These are phyloP conservation scores for Sprattus sprattus DNA, from an alignment of 2,113 vertebrate species.

Conservation along the genomic window DNA sequence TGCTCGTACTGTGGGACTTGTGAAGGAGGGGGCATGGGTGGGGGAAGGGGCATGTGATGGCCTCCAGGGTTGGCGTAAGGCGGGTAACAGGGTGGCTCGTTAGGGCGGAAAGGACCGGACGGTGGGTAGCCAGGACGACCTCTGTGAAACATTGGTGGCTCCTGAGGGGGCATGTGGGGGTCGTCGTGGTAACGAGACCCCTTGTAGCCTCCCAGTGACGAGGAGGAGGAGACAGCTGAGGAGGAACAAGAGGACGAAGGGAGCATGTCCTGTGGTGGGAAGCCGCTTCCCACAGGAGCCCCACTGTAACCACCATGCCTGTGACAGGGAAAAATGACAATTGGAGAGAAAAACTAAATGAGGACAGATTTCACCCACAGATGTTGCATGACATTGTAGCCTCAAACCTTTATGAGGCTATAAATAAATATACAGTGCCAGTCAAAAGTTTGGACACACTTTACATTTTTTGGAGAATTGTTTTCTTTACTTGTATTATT, in stretches of 20 bases:
- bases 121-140: conserved; percentile 69
- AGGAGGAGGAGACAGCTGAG: conserved; percentile 71
- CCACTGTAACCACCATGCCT: conserved; percentile 72
- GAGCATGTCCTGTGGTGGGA: conserved; percentile 73
- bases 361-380: not conserved
- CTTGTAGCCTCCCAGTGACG: conserved; percentile 67
- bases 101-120: conserved; percentile 62
- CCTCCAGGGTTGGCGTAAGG: conserved; percentile 61
- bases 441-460: too few species aligned
- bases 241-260: conserved; percentile 75
- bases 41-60: conserved; percentile 55
- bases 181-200: conserved; percentile 73
- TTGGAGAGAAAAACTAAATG: not conserved
- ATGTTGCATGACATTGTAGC: not conserved
- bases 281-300: conserved; percentile 61
- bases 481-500: too few species aligned
- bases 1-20: conserved; percentile 66
- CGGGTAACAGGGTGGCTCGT: conserved; percentile 66
- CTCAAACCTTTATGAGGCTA: not conserved
- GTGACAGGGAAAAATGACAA: conserved; percentile 22
- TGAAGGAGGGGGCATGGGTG: conserved; percentile 63
- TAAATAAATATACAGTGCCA: too few species aligned
- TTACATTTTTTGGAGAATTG: too few species aligned
- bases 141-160: conserved; percentile 64
- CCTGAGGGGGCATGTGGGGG: conserved; percentile 57